Evolutionary conservation across 2,797 vertebrate genomes (phyloP).

Genomic region (Oryzias dopingdopingensis): DNA sequence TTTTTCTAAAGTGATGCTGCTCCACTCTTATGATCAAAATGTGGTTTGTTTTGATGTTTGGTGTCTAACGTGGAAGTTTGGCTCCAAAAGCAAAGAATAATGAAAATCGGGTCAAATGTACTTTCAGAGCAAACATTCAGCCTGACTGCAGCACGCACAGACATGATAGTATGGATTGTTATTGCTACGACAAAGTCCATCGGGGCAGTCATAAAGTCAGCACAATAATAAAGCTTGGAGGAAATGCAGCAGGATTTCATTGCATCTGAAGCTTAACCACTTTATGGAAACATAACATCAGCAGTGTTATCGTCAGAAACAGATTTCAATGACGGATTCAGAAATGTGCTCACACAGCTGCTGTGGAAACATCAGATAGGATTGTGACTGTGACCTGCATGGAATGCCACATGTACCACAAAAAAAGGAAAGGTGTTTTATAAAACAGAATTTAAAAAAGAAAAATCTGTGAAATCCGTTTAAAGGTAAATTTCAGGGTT

Average conservation of each 20-base stretch:
- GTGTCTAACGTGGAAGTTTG: constrained; percentile 16
- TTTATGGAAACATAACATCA: constrained; percentile 32
- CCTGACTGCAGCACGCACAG: constrained; percentile 23
- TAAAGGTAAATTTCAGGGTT: too few relatives aligned
- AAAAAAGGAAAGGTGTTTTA: too few relatives aligned
- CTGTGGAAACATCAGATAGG: not conserved
- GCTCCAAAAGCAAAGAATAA: constrained; percentile 30
- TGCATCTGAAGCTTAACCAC: constrained; percentile 22
- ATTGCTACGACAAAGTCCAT: constrained; percentile 35
- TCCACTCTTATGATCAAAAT: constrained; percentile 5
- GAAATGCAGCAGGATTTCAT: constrained; percentile 34
- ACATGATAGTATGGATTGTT: constrained; percentile 42
- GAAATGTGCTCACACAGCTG: not conserved
- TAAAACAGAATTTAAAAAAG: too few relatives aligned
- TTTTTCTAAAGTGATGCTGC: not conserved
- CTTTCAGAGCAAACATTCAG: constrained; percentile 9
- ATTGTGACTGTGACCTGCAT: not conserved
- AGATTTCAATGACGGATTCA: constrained; percentile 26
- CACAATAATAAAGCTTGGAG: constrained; percentile 45
- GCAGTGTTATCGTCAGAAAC: constrained; percentile 25
- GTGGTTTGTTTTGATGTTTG: constrained; percentile 4
- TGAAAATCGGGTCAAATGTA: constrained; percentile 31
- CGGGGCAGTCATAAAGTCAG: constrained; percentile 44
- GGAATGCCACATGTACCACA: not conserved
- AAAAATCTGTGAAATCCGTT: too few relatives aligned